Evolutionary conservation across 1,140 invertebrate species (phyloP).

Genomic region (Reticulitermes speratus): DNA sequence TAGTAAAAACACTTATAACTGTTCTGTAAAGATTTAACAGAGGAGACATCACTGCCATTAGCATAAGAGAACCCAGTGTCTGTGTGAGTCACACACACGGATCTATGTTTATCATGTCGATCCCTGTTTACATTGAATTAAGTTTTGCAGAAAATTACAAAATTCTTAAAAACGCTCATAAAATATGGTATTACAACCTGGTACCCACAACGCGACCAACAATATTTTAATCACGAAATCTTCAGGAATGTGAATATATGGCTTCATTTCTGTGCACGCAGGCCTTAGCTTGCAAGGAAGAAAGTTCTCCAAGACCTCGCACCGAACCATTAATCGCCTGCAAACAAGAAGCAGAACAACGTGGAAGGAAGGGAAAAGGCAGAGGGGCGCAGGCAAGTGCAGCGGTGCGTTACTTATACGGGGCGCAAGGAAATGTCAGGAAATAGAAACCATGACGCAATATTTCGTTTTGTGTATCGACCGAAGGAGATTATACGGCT

Average conservation of each 20-base stretch:
- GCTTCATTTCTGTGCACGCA: neutral
- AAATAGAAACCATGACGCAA: neutral
- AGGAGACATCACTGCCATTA: too few relatives aligned
- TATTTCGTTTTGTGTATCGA: neutral
- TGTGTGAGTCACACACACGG: too few relatives aligned
- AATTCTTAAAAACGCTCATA: too few relatives aligned
- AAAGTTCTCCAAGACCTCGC: neutral
- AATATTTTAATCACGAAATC: slow-evolving; percentile 1
- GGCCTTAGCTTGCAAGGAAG: neutral
- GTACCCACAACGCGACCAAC: too few relatives aligned
- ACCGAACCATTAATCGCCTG: neutral
- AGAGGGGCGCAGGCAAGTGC: neutral
- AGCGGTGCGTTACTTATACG: neutral
- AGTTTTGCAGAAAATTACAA: too few relatives aligned
- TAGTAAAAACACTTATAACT: too few relatives aligned
- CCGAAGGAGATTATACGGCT: neutral
- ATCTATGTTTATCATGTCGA: too few relatives aligned
- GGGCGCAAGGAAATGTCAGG: neutral
- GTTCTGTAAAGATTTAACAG: too few relatives aligned
- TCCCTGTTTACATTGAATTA: too few relatives aligned
- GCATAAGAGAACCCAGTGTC: too few relatives aligned
- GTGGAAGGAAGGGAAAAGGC: neutral
- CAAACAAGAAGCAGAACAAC: neutral
- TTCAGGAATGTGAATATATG: neutral
- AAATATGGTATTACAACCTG: too few relatives aligned